Conservation (phyloP, 2,888 invertebrate species). For the Drosophila kuntzei region DNA sequence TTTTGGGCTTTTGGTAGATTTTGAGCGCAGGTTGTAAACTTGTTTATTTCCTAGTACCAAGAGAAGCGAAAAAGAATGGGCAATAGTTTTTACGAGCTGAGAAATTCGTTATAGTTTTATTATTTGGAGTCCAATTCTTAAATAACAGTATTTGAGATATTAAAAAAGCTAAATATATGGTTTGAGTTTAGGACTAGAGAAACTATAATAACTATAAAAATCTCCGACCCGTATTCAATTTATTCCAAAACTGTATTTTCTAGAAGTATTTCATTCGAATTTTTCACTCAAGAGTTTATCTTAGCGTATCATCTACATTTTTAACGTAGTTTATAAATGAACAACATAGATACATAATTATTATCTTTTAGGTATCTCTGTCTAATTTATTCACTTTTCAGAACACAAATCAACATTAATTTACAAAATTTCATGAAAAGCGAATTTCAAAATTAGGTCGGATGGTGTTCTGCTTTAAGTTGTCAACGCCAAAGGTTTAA, state of each 20-base stretch:
- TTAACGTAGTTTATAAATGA: not conserved
- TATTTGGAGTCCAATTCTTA: not conserved
- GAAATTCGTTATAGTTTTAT: not conserved
- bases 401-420: conserved; percentile 15
- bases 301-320: not conserved
- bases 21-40: conserved; percentile 18
- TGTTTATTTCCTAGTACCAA: conserved; percentile 9
- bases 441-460: not conserved
- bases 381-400: not conserved
- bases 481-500: conserved; percentile 35
- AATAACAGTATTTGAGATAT: too few species aligned
- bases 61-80: not conserved
- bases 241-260: not conserved
- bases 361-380: too few species aligned
- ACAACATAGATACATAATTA: too few species aligned
- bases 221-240: not conserved
- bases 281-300: not conserved
- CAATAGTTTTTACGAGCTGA: conserved; percentile 3
- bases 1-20: conserved; percentile 1
- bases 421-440: not conserved
- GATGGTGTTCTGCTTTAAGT: conserved; percentile 14
- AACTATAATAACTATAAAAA: not conserved
- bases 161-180: not conserved
- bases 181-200: not conserved
- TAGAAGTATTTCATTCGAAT: too few species aligned